phyloP scores from a whole-genome alignment of 2,888 invertebrate genomes.

The Orchesellides sinensis region DNA sequence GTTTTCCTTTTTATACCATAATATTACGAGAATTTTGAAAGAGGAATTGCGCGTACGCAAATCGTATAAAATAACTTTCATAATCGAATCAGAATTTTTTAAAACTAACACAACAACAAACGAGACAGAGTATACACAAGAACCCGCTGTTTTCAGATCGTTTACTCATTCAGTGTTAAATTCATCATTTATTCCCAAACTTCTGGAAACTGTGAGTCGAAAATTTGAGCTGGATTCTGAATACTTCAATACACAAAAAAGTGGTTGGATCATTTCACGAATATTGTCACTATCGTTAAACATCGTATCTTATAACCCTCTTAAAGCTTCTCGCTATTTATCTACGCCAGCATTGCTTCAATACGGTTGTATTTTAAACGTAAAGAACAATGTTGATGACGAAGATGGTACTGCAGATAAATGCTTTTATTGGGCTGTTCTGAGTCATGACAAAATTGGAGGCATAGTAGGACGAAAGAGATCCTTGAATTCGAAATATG shows the following conservation, averaged over 20 bases:
- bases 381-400: neutral
- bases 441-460: no score
- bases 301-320: neutral
- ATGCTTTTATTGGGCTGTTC: neutral
- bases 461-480: no score
- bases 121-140: neutral
- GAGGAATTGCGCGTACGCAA: neutral
- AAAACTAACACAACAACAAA: neutral
- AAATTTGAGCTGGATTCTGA: neutral
- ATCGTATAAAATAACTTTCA: neutral
- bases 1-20: conserved; percentile 4
- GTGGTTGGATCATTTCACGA: neutral
- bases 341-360: no score
- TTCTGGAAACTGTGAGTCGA: neutral
- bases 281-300: neutral
- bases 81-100: neutral
- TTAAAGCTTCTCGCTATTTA: neutral
- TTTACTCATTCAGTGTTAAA: conserved; percentile 17
- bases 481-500: no score
- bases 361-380: neutral
- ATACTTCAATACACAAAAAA: neutral
- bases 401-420: neutral
- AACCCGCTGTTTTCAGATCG: neutral
- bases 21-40: neutral
- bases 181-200: neutral